Percentiles rank a stretch among this genome's conserved stretches.
Conservation (phyloP, 1,140 invertebrate genomes). For the Apolygus lucorum region DNA sequence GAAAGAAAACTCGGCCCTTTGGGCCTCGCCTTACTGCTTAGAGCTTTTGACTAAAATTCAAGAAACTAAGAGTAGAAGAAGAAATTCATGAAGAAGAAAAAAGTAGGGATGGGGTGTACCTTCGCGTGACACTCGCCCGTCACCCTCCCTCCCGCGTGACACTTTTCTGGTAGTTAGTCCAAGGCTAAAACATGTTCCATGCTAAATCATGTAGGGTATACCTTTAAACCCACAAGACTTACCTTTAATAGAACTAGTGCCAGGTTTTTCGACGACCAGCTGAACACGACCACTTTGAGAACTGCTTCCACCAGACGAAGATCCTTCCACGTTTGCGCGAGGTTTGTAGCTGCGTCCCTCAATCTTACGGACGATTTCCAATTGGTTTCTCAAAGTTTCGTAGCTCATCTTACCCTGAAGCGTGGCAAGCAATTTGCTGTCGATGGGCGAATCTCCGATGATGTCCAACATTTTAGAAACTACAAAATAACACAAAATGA, state of each 20-base stretch:
- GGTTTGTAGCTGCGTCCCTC: background rate
- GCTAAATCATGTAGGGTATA: too few species aligned
- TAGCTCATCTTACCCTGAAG: slow-evolving; percentile 21
- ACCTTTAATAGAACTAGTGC: background rate
- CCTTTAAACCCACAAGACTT: too few species aligned
- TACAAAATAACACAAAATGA: slow-evolving; percentile 8
- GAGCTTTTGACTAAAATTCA: too few species aligned
- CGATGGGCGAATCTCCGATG: slow-evolving; percentile 15
- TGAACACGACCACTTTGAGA: background rate
- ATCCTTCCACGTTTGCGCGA: background rate
- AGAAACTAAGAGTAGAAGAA: too few species aligned
- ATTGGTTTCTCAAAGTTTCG: slow-evolving; percentile 25
- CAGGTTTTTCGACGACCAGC: background rate
- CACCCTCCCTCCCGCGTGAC: too few species aligned
- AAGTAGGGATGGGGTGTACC: too few species aligned
- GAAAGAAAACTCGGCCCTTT: background rate
- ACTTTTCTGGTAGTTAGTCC: too few species aligned
- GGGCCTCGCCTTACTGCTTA: background rate
- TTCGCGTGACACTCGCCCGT: too few species aligned
- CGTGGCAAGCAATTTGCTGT: background rate
- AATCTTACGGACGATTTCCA: slow-evolving; percentile 12
- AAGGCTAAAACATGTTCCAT: too few species aligned
- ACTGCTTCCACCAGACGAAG: slow-evolving; percentile 16
- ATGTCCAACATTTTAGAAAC: slow-evolving; percentile 2
- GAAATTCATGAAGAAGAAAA: background rate